Evolutionary conservation across 2,797 vertebrate species (phyloP).

Genomic region (Mormyrus hasselquistii): DNA sequence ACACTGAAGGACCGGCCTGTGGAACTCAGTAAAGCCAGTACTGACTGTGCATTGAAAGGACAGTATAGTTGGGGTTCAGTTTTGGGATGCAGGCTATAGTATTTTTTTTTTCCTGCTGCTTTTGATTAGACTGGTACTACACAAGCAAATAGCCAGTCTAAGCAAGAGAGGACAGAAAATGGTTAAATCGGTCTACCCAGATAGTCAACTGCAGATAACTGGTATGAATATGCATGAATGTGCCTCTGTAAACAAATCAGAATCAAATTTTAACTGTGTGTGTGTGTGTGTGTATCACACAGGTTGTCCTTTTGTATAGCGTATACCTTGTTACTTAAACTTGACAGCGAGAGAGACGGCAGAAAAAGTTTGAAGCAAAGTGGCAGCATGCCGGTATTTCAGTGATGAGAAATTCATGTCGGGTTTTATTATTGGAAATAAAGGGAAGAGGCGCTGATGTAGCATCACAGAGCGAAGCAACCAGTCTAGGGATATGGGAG

Average conservation of each 20-base stretch:
- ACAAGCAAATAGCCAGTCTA: not conserved
- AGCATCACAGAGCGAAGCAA: not conserved
- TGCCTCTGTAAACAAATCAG: not conserved
- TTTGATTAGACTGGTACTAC: not conserved
- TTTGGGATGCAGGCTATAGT: not conserved
- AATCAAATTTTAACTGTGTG: not conserved
- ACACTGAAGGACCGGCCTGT: not conserved
- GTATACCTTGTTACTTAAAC: slow-evolving; percentile 41
- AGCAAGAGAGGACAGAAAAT: not conserved
- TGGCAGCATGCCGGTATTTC: not conserved
- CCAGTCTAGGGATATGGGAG: not conserved
- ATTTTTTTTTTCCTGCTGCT: slow-evolving; percentile 47
- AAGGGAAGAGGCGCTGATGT: not conserved
- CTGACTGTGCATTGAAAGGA: slow-evolving; percentile 19
- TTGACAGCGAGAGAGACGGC: not conserved
- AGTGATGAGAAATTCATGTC: not conserved
- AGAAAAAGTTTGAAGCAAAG: not conserved
- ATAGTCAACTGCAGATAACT: not conserved
- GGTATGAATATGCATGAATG: not conserved
- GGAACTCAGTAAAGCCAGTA: slow-evolving; percentile 14
- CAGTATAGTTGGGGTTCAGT: not conserved
- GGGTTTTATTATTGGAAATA: not conserved
- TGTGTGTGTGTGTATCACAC: not conserved
- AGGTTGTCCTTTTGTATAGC: slow-evolving; percentile 16
- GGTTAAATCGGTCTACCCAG: not conserved